Evolutionary conservation across 2,113 vertebrate genomes (phyloP).

Genomic region (Ictalurus furcatus): DNA sequence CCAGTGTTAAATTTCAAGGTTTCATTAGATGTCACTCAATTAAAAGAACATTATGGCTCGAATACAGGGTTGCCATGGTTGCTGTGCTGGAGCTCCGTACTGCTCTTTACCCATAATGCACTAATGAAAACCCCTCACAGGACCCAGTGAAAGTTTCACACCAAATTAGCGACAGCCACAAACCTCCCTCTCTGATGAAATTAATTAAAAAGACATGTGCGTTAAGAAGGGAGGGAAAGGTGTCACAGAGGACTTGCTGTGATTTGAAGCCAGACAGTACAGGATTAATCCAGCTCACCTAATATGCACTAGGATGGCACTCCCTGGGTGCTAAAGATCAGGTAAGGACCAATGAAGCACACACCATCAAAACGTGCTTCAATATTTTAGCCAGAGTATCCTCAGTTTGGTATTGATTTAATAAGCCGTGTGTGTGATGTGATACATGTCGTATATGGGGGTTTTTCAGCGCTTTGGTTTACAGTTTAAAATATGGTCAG

Average conservation of each 20-base stretch:
- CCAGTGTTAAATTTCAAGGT: constrained; percentile 66
- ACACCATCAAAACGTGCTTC: constrained; percentile 89
- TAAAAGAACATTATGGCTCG: constrained; percentile 72
- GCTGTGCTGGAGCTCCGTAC: constrained; percentile 57
- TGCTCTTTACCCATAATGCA: constrained; percentile 60
- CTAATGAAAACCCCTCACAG: constrained; percentile 68
- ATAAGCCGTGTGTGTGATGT: constrained; percentile 77
- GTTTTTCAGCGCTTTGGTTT: constrained; percentile 7
- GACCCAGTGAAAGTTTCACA: constrained; percentile 69
- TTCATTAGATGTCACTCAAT: constrained; percentile 79
- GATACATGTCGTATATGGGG: constrained; percentile 68
- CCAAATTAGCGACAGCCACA: constrained; percentile 72
- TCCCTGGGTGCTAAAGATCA: constrained; percentile 73
- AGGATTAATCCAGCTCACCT: constrained; percentile 78
- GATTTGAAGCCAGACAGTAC: constrained; percentile 73
- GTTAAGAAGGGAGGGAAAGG: constrained; percentile 43
- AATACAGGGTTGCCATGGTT: constrained; percentile 72
- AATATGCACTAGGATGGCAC: constrained; percentile 71
- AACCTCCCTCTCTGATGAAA: constrained; percentile 55
- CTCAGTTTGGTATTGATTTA: constrained; percentile 84
- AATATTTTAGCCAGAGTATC: constrained; percentile 89
- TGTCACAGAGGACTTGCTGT: constrained; percentile 73
- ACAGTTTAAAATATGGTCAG: constrained; percentile 1
- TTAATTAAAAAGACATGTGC: constrained; percentile 75
- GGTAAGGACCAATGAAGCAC: constrained; percentile 79